A percentile compares a stretch with the other conserved stretches of the same genome.
phyloP scores from a whole-genome alignment of 2,888 invertebrate species.

The Callosobruchus maculatus region DNA sequence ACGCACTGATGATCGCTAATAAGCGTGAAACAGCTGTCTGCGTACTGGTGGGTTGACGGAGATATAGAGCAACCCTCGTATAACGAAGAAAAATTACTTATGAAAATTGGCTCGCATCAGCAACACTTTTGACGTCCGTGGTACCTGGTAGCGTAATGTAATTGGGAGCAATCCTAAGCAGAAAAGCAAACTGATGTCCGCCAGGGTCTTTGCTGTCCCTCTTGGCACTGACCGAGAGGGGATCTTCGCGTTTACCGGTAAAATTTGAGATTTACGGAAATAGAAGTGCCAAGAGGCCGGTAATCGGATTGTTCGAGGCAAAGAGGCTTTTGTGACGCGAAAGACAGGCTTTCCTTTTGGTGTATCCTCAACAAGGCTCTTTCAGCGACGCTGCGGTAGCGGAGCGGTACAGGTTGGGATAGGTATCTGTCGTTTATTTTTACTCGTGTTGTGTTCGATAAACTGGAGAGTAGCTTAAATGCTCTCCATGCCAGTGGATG shows the following conservation, averaged over 20 bases:
- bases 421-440: background rate
- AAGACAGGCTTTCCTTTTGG: conserved; percentile 4
- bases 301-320: conserved; percentile 39
- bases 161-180: background rate
- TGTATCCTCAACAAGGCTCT: background rate
- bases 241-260: background rate
- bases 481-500: background rate
- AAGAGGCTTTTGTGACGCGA: conserved; percentile 32
- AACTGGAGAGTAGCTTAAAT: background rate
- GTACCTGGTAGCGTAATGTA: background rate
- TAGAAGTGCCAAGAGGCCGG: conserved; percentile 37
- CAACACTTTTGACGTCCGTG: no score
- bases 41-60: no score
- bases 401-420: no score
- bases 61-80: no score
- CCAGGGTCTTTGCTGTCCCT: background rate
- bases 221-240: background rate
- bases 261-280: conserved; percentile 32
- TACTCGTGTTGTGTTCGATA: background rate
- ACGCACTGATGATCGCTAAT: no score
- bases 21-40: no score
- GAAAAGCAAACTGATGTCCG: background rate
- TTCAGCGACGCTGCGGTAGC: no score
- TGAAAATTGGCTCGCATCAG: no score
- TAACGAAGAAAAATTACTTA: no score